These are phyloP conservation scores for Oncopodura yosiiana DNA, from an alignment of 1,140 invertebrate genomes.

Conservation along the genomic window DNA sequence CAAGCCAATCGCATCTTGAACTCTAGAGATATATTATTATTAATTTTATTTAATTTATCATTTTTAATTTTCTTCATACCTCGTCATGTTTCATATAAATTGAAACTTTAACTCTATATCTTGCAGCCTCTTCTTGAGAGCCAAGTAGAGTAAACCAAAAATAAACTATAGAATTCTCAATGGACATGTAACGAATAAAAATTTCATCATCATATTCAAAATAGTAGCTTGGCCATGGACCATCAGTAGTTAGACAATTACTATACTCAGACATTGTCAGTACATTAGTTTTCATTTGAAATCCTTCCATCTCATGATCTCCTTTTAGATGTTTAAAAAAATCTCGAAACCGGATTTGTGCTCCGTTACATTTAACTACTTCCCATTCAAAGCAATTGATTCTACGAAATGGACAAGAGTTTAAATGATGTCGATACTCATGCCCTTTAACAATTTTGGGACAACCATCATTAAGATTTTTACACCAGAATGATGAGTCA, in stretches of 20 bases:
- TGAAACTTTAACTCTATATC: slow-evolving; percentile 22
- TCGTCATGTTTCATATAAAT: slow-evolving; percentile 27
- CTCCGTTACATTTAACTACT: slow-evolving; percentile 11
- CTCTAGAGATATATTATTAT: neutral
- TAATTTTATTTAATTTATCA: neutral
- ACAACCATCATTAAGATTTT: slow-evolving; percentile 23
- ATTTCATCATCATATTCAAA: slow-evolving; percentile 21
- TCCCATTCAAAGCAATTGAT: slow-evolving; percentile 24
- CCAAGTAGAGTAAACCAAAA: slow-evolving; percentile 28
- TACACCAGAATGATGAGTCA: slow-evolving; percentile 30
- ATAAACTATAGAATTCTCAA: slow-evolving; percentile 21
- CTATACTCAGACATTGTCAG: slow-evolving; percentile 32
- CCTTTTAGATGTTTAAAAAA: slow-evolving; percentile 26
- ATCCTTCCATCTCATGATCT: slow-evolving; percentile 26
- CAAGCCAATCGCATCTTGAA: slow-evolving; percentile 17
- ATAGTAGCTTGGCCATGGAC: slow-evolving; percentile 27
- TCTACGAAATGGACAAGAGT: slow-evolving; percentile 16
- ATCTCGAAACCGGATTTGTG: slow-evolving; percentile 22
- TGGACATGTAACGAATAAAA: slow-evolving; percentile 24
- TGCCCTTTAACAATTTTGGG: slow-evolving; percentile 23
- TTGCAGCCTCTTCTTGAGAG: slow-evolving; percentile 13
- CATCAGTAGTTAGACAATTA: slow-evolving; percentile 21
- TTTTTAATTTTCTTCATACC: neutral
- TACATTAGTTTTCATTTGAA: slow-evolving; percentile 8
- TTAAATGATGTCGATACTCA: slow-evolving; percentile 21